Percentiles rank a stretch among this genome's conserved stretches.
These are phyloP conservation scores for Montipora capricornis DNA, from an alignment of 64 coral and sea anemone species.

Conservation along the genomic window DNA sequence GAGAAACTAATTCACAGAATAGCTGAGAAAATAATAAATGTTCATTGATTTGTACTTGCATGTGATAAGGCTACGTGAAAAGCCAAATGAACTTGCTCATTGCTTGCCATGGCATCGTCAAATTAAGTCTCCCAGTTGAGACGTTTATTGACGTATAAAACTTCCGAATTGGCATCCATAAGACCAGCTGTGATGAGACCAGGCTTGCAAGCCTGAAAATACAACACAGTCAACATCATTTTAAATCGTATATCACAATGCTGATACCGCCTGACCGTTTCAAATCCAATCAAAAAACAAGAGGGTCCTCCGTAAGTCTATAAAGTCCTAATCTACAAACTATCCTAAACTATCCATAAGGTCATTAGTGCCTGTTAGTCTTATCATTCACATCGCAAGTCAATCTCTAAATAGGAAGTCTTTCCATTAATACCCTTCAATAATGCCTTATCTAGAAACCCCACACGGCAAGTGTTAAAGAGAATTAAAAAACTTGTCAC, in stretches of 20 bases:
- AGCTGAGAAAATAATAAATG: not conserved
- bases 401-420: not conserved
- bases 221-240: not conserved
- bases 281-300: too few species aligned
- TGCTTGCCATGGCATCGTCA: not conserved
- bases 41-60: not conserved
- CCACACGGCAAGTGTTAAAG: too few species aligned
- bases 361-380: too few species aligned
- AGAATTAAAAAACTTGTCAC: too few species aligned
- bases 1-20: not conserved
- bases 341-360: too few species aligned
- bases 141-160: constrained; percentile 39
- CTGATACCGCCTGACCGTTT: too few species aligned
- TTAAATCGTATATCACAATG: not conserved
- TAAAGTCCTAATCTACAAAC: too few species aligned
- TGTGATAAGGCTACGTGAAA: not conserved
- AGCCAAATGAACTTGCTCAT: not conserved
- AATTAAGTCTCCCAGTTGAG: constrained; percentile 17
- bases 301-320: too few species aligned
- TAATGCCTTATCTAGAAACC: too few species aligned
- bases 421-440: not conserved
- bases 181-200: not conserved
- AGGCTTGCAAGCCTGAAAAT: not conserved
- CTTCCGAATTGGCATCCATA: not conserved
- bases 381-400: not conserved